phyloP scores from a whole-genome alignment of 2,797 vertebrate species.

The Semaprochilodus insignis region DNA sequence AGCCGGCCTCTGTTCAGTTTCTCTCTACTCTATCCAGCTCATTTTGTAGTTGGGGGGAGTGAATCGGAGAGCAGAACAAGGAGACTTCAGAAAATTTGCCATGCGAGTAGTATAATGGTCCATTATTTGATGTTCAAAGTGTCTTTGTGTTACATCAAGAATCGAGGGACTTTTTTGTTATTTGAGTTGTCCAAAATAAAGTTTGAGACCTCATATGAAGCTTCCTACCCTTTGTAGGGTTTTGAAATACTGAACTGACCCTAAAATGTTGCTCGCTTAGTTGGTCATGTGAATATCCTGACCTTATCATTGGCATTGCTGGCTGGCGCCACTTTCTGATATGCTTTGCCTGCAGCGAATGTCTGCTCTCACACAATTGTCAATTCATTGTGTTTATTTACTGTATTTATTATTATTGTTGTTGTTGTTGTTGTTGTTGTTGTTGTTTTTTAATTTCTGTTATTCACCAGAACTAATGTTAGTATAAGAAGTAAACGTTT shows the following conservation, averaged over 20 bases:
- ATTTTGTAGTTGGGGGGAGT: conserved; percentile 3
- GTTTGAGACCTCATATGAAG: not conserved
- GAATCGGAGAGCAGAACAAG: conserved; percentile 37
- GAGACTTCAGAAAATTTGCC: conserved; percentile 36
- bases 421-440: not conserved
- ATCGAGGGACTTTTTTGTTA: not conserved
- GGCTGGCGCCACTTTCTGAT: not conserved
- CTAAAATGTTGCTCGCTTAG: not conserved
- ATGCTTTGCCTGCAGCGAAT: not conserved
- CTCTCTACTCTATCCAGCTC: conserved; percentile 21
- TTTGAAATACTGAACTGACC: not conserved
- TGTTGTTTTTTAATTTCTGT: not conserved
- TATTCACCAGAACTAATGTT: not conserved
- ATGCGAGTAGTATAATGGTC: conserved; percentile 32
- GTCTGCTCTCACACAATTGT: not conserved
- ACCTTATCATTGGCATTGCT: conserved; percentile 13
- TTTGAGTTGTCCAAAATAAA: not conserved
- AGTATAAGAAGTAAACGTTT: not conserved
- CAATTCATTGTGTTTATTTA: not conserved
- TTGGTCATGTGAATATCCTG: conserved; percentile 3
- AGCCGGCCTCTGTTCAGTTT: not conserved
- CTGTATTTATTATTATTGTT: not conserved
- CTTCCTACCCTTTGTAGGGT: not conserved
- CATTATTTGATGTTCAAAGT: conserved; percentile 42
- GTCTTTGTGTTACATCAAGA: conserved; percentile 30